Conservation (phyloP, 2,888 invertebrate genomes). For the Oscheius onirici region DNA sequence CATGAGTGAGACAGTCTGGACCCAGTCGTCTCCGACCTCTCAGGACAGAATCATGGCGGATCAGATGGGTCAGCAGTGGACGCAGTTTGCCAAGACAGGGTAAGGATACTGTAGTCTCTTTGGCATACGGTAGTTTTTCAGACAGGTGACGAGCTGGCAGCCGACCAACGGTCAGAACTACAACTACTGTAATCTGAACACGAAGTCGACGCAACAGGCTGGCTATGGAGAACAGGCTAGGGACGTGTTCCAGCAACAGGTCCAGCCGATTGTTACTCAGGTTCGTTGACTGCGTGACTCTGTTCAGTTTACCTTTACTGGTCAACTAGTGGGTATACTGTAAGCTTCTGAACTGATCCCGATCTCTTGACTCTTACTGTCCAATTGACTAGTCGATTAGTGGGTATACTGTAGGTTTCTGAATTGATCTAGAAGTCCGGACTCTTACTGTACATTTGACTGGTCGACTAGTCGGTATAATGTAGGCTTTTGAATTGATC, state of each 20-base stretch:
- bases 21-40: constrained; percentile 39
- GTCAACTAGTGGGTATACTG: too few species aligned
- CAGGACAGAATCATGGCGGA: constrained; percentile 54
- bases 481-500: too few species aligned
- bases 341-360: too few species aligned
- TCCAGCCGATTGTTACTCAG: constrained; percentile 49
- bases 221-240: constrained; percentile 52
- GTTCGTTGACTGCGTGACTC: neutral
- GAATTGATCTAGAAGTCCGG: too few species aligned
- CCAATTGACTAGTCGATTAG: too few species aligned
- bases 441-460: too few species aligned
- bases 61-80: constrained; percentile 56
- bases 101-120: constrained; percentile 6
- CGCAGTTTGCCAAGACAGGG: constrained; percentile 60
- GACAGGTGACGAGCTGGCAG: constrained; percentile 53
- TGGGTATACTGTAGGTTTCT: too few species aligned
- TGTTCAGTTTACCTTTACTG: too few species aligned
- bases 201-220: constrained; percentile 39
- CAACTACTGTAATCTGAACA: constrained; percentile 53
- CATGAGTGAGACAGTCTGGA: constrained; percentile 59
- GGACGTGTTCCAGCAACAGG: constrained; percentile 55
- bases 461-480: too few species aligned
- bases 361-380: too few species aligned
- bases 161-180: constrained; percentile 45
- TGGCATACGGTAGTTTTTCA: constrained; percentile 25